Evolutionary conservation across 2,888 invertebrate species (phyloP).

Genomic region (Agrotis puta): DNA sequence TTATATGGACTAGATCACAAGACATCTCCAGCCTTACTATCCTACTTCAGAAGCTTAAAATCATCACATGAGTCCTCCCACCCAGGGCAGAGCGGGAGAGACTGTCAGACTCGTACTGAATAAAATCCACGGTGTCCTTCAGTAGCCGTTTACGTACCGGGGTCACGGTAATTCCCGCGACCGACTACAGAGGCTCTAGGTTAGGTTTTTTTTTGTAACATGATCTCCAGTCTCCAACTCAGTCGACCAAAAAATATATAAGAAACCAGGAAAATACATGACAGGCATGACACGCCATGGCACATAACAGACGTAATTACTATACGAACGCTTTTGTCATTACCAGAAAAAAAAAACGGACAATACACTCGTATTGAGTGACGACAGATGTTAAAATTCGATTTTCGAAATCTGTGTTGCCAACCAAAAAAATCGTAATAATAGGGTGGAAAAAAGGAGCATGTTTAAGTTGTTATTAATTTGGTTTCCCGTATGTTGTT

Average conservation of each 20-base stretch:
- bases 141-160: too few relatives aligned
- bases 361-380: constrained; percentile 83
- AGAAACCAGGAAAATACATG: constrained; percentile 18
- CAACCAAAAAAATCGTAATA: constrained; percentile 76
- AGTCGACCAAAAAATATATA: constrained; percentile 5
- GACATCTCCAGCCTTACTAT: too few relatives aligned
- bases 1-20: too few relatives aligned
- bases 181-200: too few relatives aligned
- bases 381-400: constrained; percentile 85
- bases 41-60: too few relatives aligned
- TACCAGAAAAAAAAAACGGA: constrained; percentile 72
- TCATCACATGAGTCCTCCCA: too few relatives aligned
- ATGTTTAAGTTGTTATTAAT: constrained; percentile 63
- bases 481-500: constrained; percentile 67
- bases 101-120: too few relatives aligned
- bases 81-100: too few relatives aligned
- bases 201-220: neutral
- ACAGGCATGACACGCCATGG: constrained; percentile 10
- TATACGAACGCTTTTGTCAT: constrained; percentile 66
- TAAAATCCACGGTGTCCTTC: too few relatives aligned
- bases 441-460: constrained; percentile 72
- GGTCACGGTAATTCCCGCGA: too few relatives aligned
- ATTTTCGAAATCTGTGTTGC: constrained; percentile 83
- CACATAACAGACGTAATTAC: constrained; percentile 55
- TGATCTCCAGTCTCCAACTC: neutral